Evolutionary conservation across 2,113 vertebrate genomes (phyloP).

Genomic region (Micromys minutus): DNA sequence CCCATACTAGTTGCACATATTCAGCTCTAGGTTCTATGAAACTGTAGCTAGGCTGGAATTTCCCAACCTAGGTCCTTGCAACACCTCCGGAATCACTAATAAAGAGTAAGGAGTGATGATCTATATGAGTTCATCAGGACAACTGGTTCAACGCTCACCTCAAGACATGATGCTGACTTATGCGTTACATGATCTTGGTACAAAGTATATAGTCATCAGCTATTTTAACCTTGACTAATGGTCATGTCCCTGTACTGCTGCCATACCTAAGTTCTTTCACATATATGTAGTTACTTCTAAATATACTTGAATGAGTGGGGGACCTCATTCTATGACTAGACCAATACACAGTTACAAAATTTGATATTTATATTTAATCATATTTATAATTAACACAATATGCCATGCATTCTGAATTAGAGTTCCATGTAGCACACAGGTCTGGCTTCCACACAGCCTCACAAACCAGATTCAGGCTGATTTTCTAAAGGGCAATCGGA

Average conservation of each 20-base stretch:
- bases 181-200: not conserved
- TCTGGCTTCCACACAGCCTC: not conserved
- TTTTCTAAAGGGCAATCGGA: not conserved
- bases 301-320: not conserved
- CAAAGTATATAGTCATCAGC: not conserved
- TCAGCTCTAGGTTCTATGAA: not conserved
- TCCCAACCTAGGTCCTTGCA: not conserved
- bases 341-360: not conserved
- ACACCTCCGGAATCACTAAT: not conserved
- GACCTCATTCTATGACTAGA: not conserved
- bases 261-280: not conserved
- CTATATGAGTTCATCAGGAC: not conserved
- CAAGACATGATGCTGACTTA: not conserved
- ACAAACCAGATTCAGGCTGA: not conserved
- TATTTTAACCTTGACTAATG: not conserved
- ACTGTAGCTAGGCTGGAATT: not conserved
- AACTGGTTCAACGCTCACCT: not conserved
- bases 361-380: conserved; percentile 49
- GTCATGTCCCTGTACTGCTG: not conserved
- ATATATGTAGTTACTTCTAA: not conserved
- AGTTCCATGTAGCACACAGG: not conserved
- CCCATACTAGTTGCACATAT: not conserved
- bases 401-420: not conserved
- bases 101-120: not conserved
- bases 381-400: conserved; percentile 57